Percentiles rank a stretch among this genome's conserved stretches.
These are phyloP conservation scores for Scarus forsteni DNA, from an alignment of 2,797 vertebrate species.

Conservation along the genomic window DNA sequence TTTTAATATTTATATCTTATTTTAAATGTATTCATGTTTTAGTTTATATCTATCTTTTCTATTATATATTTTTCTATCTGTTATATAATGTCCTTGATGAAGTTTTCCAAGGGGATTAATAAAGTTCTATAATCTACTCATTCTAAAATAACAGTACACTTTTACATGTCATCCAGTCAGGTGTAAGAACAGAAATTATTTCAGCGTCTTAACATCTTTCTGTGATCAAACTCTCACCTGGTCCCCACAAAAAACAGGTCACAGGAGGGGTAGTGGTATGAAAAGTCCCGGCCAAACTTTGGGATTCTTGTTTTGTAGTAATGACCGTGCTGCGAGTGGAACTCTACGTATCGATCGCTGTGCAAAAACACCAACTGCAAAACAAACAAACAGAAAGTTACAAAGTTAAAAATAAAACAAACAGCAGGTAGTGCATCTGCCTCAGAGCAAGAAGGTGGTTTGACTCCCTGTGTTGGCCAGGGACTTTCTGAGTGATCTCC, in stretches of 20 bases:
- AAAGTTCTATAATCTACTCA: too few species aligned
- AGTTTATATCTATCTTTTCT: too few species aligned
- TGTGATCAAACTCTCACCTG: constrained; percentile 82
- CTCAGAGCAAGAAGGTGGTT: too few species aligned
- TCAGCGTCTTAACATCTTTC: neutral
- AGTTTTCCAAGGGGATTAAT: too few species aligned
- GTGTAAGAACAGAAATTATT: neutral
- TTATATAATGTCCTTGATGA: too few species aligned
- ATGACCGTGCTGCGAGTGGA: constrained; percentile 95
- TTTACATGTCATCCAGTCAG: too few species aligned
- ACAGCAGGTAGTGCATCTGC: neutral
- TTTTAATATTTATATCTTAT: too few species aligned
- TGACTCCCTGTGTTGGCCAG: too few species aligned
- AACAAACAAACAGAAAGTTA: constrained; percentile 19
- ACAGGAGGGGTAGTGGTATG: constrained; percentile 95
- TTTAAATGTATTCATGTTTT: too few species aligned
- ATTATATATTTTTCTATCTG: too few species aligned
- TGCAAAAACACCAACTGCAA: constrained; percentile 93
- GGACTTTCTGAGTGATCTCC: too few species aligned
- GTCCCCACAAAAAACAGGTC: constrained; percentile 96
- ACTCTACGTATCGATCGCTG: constrained; percentile 92
- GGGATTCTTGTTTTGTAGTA: constrained; percentile 98
- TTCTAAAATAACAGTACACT: too few species aligned
- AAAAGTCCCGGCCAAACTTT: constrained; percentile 96
- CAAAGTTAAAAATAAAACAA: neutral